phyloP scores from a whole-genome alignment of 2,888 invertebrate genomes.

The Embidobia sp. region DNA sequence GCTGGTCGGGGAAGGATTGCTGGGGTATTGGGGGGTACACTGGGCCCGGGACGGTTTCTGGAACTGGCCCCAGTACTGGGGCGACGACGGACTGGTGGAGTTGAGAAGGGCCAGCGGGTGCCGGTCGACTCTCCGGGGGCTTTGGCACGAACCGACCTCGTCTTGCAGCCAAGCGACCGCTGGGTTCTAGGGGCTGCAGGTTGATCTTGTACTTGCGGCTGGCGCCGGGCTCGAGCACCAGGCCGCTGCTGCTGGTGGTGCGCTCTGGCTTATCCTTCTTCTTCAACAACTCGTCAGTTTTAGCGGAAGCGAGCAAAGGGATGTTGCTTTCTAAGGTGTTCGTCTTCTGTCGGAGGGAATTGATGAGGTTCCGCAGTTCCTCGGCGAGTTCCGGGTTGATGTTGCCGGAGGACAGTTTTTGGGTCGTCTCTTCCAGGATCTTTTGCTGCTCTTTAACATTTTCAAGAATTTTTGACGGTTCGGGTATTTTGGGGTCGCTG shows the following conservation, averaged over 20 bases:
- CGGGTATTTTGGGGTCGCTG: background rate
- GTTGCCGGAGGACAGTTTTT: conserved; percentile 21
- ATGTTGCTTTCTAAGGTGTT: conserved; percentile 22
- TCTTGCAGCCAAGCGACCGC: background rate
- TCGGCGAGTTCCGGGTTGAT: conserved; percentile 31
- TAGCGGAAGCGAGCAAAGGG: conserved; percentile 9
- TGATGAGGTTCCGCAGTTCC: conserved; percentile 41
- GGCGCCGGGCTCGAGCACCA: conserved; percentile 20
- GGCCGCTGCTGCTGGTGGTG: too few relatives aligned
- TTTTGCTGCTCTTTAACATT: conserved; percentile 58
- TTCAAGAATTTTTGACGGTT: conserved; percentile 42
- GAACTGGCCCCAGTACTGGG: too few relatives aligned
- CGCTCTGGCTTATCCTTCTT: too few relatives aligned
- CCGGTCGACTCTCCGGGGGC: too few relatives aligned
- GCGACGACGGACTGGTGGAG: too few relatives aligned
- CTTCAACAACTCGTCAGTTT: background rate
- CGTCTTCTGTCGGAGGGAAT: conserved; percentile 33
- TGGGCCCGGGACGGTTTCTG: too few relatives aligned
- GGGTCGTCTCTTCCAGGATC: conserved; percentile 46
- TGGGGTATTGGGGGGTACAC: too few relatives aligned
- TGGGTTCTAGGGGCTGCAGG: conserved; percentile 43
- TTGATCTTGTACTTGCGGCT: conserved; percentile 44
- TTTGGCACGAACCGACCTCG: conserved; percentile 10
- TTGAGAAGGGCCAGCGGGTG: too few relatives aligned
- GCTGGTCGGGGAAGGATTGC: too few relatives aligned